These are phyloP conservation scores for Alouatta palliata DNA, from an alignment of 2,113 vertebrate genomes.

Conservation along the genomic window DNA sequence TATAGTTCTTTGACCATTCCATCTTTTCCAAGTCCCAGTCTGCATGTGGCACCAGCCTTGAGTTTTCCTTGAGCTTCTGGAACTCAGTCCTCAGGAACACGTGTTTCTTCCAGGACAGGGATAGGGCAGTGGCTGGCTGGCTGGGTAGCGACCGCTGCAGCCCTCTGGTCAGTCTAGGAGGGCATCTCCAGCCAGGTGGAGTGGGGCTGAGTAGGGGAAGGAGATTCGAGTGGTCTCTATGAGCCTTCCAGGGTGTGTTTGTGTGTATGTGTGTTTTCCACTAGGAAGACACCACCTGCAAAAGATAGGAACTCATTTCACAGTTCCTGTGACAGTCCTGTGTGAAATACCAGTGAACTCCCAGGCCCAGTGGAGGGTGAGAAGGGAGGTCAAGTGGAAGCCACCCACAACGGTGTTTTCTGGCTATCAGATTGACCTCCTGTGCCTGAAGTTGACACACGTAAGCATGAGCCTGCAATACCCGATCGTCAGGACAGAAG, in stretches of 20 bases:
- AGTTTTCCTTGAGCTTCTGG: not conserved
- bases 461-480: not conserved
- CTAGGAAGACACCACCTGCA: not conserved
- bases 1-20: not conserved
- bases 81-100: not conserved
- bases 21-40: not conserved
- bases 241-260: not conserved
- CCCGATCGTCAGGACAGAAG: not conserved
- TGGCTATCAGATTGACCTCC: not conserved
- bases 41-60: not conserved
- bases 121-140: not conserved
- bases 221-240: not conserved
- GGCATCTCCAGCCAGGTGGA: not conserved
- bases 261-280: not conserved
- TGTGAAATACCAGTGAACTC: not conserved
- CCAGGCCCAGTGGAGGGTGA: not conserved
- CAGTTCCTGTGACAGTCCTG: not conserved
- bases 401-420: not conserved
- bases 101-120: not conserved
- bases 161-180: not conserved
- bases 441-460: not conserved
- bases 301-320: not conserved
- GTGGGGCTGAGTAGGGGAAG: not conserved
- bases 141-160: not conserved
- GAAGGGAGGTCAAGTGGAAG: not conserved